Percentiles rank a stretch among this genome's conserved stretches.
These are phyloP conservation scores for Pogonognathellus flavescens DNA, from an alignment of 1,140 invertebrate genomes.

Conservation along the genomic window DNA sequence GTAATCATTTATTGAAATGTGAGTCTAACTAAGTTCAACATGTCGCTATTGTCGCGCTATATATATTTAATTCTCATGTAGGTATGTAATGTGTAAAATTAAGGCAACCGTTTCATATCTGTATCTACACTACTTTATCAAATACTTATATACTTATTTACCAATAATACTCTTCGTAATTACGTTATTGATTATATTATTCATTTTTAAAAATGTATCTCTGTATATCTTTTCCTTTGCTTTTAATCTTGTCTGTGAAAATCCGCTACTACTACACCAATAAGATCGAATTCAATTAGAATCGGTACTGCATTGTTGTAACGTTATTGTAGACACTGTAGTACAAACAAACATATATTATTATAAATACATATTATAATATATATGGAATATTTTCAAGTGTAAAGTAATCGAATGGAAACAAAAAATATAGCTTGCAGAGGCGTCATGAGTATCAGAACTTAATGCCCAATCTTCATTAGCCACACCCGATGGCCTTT, in stretches of 20 bases:
- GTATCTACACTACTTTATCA: slow-evolving; percentile 2
- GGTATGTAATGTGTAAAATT: neutral
- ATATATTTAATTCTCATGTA: too few relatives aligned
- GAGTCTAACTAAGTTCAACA: slow-evolving; percentile 25
- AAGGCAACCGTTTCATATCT: slow-evolving; percentile 20
- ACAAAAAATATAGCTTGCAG: too few relatives aligned
- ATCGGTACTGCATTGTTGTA: neutral
- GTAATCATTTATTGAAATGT: neutral
- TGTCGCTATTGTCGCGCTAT: neutral
- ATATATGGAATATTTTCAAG: too few relatives aligned
- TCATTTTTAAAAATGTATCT: slow-evolving; percentile 2
- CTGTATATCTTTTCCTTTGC: neutral
- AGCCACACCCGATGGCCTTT: too few relatives aligned
- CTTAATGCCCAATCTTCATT: too few relatives aligned
- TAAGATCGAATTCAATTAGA: neutral
- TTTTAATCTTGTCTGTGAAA: slow-evolving; percentile 3
- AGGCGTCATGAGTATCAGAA: too few relatives aligned
- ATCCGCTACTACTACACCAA: neutral
- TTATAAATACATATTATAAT: too few relatives aligned
- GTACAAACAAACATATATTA: too few relatives aligned
- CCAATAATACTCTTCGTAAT: slow-evolving; percentile 18
- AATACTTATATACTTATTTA: slow-evolving; percentile 4
- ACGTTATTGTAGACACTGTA: too few relatives aligned
- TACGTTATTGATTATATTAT: neutral
- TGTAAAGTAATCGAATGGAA: too few relatives aligned